Conservation (phyloP, 2,113 vertebrate genomes). For the Phyllostomus hastatus region DNA sequence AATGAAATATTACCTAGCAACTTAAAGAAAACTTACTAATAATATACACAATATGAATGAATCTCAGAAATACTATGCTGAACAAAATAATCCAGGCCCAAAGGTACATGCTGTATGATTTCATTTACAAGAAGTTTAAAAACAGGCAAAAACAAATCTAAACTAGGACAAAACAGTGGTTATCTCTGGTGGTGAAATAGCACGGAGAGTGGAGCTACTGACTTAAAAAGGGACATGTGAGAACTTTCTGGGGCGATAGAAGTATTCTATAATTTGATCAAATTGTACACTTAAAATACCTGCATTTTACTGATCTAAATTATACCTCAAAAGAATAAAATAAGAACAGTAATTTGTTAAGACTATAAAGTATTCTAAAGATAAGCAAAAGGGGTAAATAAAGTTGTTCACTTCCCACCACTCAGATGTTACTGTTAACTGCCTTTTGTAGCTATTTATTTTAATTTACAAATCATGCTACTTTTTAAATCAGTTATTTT, state of each 20-base stretch:
- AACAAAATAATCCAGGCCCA: conserved; percentile 25
- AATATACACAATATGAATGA: not conserved
- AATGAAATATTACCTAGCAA: not conserved
- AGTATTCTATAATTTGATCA: not conserved
- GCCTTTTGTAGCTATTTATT: not conserved
- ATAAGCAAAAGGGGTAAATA: not conserved
- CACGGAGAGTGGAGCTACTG: not conserved
- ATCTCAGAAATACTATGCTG: conserved; percentile 33
- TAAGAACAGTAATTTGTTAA: not conserved
- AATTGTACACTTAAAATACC: not conserved
- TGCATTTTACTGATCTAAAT: not conserved
- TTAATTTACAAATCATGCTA: not conserved
- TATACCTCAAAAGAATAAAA: not conserved
- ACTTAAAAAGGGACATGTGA: not conserved
- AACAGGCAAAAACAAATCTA: not conserved
- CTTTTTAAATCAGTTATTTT: conserved; percentile 33
- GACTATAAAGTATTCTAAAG: not conserved
- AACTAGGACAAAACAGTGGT: conserved; percentile 4
- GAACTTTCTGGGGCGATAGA: not conserved
- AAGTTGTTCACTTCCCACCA: not conserved
- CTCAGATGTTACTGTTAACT: not conserved
- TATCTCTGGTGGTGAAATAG: not conserved
- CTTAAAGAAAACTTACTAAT: conserved; percentile 11
- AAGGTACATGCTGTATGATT: not conserved
- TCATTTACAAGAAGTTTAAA: not conserved